Evolutionary conservation across 1,140 invertebrate species (phyloP), one percentile per base, ranked within the genome.

Genomic region (Ceratosolen solmsi): DNA sequence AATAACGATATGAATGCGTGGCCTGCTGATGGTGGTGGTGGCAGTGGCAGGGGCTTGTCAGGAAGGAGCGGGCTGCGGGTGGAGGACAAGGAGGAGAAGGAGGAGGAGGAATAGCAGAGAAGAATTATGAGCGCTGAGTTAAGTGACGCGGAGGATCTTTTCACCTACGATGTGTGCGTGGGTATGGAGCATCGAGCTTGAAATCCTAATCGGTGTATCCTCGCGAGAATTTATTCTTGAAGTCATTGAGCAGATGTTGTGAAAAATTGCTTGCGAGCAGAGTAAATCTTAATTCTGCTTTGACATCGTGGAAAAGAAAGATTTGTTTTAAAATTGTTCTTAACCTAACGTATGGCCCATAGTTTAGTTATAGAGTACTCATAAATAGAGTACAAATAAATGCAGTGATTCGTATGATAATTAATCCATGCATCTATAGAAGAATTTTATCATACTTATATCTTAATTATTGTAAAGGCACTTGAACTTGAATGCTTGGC

Each of bases 1-100:
- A 77, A 82, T 82, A n/a, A 27, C 20, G 80, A 82, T 76, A 82
- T 41, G 60, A 46, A 41, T 20, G 46, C 46, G 25, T 13, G 46
- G 22, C 20, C 9, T 33, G 56, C 33, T 22, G 5, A 22, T 20
- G 4, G 5, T 15, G n/a, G 27, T 13, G 5, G 41, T 5, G 41
- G 41, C 13, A 46, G 41, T 46, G 5, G 41, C 13, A 7, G 13
- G 41, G 41, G 41, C 41, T 5, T 13, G 41, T 46, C 41, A 13
- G 41, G 41, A 46, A 46, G 41, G 41, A 13, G 41, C 5, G 41
- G 41, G 41, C 5, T 46, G 41, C 5, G 41, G 41, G 41, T 5
- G 41, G 41, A 46, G 41, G 41, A 46, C 5, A 46, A 13, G 13
- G 41, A 46, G 41, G 41, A 46, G 41, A 46, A n/a, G 5, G 41